Evolutionary conservation across 2,113 vertebrate species (phyloP).

Genomic region (Chamaea fasciata): DNA sequence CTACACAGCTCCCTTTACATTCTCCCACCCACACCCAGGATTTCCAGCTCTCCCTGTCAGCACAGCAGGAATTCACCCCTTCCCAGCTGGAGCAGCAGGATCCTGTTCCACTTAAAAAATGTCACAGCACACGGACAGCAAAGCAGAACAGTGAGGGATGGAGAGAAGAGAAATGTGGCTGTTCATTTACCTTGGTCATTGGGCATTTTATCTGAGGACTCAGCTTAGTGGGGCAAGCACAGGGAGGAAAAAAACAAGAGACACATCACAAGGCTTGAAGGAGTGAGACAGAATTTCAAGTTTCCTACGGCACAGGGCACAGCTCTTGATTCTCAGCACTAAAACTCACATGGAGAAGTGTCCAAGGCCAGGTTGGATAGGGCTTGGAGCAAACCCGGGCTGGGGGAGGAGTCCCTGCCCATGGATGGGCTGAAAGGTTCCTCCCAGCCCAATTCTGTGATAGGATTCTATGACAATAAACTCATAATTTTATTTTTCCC

Average conservation of each 20-base stretch:
- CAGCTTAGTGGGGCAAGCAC: conserved; percentile 89
- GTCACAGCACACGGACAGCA: not conserved
- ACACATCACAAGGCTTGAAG: conserved; percentile 82
- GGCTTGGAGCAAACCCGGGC: not conserved
- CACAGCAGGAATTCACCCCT: not conserved
- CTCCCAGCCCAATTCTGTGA: not conserved
- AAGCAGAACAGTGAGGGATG: conserved; percentile 13
- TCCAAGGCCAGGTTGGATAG: not conserved
- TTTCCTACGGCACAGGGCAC: not conserved
- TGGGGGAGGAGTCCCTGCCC: not conserved
- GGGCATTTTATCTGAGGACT: conserved; percentile 99
- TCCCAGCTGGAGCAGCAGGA: not conserved
- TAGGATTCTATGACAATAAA: not conserved
- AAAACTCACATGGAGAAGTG: not conserved
- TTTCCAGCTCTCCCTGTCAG: conserved; percentile 9
- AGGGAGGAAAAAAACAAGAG: conserved; percentile 83
- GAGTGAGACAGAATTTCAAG: conserved; percentile 31
- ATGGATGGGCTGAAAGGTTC: not conserved
- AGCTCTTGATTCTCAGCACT: not conserved
- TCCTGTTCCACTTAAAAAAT: not conserved
- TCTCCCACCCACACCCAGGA: not conserved
- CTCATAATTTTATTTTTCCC: not conserved
- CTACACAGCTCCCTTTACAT: not conserved
- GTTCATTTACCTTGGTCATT: conserved; percentile 98
- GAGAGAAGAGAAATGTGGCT: conserved; percentile 63